These are phyloP conservation scores for Aplodontia rufa DNA, from an alignment of 2,113 vertebrate species.

Conservation along the genomic window DNA sequence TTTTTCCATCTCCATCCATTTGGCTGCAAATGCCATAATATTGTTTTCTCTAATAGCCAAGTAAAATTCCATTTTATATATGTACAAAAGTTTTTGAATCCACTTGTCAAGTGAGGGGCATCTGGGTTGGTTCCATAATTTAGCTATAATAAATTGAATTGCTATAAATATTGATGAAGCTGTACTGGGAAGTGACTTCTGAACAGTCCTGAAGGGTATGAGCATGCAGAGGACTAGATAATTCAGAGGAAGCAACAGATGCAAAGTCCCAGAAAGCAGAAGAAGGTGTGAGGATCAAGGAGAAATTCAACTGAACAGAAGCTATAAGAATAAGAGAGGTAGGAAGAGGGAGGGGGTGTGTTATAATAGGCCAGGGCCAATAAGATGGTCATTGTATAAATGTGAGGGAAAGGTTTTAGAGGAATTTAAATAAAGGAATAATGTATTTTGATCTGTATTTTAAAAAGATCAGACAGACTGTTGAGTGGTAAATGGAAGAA, in stretches of 20 bases:
- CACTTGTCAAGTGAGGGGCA: too few relatives aligned
- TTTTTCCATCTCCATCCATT: too few relatives aligned
- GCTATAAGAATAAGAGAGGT: not conserved
- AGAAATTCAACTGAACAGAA: not conserved
- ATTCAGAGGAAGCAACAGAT: not conserved
- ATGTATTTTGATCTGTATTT: not conserved
- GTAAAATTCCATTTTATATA: too few relatives aligned
- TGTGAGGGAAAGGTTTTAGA: not conserved
- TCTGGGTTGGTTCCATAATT: too few relatives aligned
- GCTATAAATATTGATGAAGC: too few relatives aligned
- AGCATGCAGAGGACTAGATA: not conserved
- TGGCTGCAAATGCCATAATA: too few relatives aligned
- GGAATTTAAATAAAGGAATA: not conserved
- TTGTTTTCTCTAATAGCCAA: too few relatives aligned
- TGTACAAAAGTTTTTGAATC: too few relatives aligned
- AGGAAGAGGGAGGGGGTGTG: rapidly evolving
- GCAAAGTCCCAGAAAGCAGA: not conserved
- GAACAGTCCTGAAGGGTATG: not conserved
- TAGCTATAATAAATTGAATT: too few relatives aligned
- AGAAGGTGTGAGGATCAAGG: not conserved
- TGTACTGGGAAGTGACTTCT: not conserved
- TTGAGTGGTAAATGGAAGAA: not conserved
- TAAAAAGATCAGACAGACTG: not conserved
- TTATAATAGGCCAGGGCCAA: not conserved
- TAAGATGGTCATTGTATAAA: not conserved